Evolutionary conservation across 2,888 invertebrate genomes (phyloP).

Genomic region (Physocephala rufipes): DNA sequence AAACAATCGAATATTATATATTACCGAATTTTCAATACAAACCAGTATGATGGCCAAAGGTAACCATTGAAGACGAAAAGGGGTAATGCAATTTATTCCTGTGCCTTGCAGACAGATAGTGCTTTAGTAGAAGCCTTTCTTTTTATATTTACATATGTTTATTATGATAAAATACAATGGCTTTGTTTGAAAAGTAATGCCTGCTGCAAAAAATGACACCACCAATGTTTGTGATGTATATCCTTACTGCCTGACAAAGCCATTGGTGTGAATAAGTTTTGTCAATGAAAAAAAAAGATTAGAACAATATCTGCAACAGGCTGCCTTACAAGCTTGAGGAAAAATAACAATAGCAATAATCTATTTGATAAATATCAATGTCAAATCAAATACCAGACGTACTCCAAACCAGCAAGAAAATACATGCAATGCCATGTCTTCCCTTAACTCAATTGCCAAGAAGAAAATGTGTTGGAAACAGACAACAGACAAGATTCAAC

Average conservation of each 20-base stretch:
- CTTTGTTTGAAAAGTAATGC: not conserved
- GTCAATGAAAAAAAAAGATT: not conserved
- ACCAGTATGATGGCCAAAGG: no score
- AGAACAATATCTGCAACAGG: constrained; percentile 14
- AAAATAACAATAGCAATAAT: constrained; percentile 21
- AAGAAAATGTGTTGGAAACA: constrained; percentile 10
- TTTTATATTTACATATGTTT: no score
- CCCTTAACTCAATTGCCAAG: not conserved
- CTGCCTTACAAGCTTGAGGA: constrained; percentile 2
- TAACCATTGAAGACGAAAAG: no score
- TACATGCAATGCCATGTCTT: no score
- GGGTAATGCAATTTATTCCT: no score
- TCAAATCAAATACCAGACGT: constrained; percentile 29
- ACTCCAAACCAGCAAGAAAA: no score
- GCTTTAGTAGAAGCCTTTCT: no score
- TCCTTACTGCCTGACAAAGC: not conserved
- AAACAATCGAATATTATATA: no score
- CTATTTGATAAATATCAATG: not conserved
- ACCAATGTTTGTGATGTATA: not conserved
- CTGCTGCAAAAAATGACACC: constrained; percentile 1
- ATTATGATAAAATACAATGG: no score
- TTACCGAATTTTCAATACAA: no score
- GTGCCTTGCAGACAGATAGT: no score
- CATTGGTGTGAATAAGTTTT: not conserved
- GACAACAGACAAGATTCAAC: not conserved